These are phyloP conservation scores for Rhabdophis nuchalis DNA, from an alignment of 2,797 vertebrate species.

Conservation along the genomic window DNA sequence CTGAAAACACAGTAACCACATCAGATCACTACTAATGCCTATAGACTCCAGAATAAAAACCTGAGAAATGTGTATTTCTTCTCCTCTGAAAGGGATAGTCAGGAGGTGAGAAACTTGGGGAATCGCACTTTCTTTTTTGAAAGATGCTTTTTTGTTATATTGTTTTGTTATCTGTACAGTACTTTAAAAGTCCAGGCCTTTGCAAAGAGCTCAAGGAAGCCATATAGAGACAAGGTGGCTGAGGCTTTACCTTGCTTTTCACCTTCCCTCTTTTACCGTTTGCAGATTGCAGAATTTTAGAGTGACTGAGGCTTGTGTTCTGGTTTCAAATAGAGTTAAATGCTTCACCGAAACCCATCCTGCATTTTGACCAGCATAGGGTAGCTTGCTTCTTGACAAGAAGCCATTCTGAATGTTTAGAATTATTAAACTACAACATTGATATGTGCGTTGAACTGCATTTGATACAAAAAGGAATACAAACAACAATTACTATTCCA, in stretches of 20 bases:
- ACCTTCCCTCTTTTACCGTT: neutral
- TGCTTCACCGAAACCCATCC: neutral
- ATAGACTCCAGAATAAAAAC: slow-evolving; percentile 12
- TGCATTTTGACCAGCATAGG: neutral
- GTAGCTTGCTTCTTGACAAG: neutral
- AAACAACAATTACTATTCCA: neutral
- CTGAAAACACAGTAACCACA: neutral
- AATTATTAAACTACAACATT: neutral
- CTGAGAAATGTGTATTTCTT: neutral
- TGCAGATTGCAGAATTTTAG: neutral
- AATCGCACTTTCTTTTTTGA: slow-evolving; percentile 6
- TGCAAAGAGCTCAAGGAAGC: slow-evolving; percentile 20
- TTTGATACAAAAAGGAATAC: neutral
- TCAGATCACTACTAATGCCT: neutral
- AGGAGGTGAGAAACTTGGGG: neutral
- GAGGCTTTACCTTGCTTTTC: neutral
- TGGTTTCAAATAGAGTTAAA: neutral
- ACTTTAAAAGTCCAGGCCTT: slow-evolving; percentile 25
- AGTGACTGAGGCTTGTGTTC: neutral
- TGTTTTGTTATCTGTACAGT: slow-evolving; percentile 38
- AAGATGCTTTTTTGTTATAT: slow-evolving; percentile 29
- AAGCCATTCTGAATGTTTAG: neutral
- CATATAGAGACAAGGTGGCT: neutral
- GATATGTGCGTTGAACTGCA: neutral
- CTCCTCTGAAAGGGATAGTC: neutral